Base-by-base conservation (phyloP, 2,113 vertebrate genomes). In the Mus musculus region DNA sequence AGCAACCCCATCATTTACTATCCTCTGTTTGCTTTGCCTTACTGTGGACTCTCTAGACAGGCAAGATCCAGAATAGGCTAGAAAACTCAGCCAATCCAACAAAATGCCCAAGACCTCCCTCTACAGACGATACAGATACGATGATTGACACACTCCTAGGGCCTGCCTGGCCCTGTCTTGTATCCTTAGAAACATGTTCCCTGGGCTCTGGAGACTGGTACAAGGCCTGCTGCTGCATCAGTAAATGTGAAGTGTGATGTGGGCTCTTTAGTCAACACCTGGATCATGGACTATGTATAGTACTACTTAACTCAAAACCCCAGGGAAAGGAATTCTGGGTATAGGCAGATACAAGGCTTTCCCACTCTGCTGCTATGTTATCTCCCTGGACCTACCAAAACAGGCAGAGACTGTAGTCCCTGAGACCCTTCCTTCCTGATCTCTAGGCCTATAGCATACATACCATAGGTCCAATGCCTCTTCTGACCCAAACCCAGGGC, bases 301-400 rank as follows among this genome's bases (percentile, higher is more conserved):
- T 16, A 1, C 56, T 42, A 16, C 6, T 26, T 5, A 3, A 33
- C 42, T 0, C 17, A 28, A 52, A 26, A 3, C 30, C 19, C 24
- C 0, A 2, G 12, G 39, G 20, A 82, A 26, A 39, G 63, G 49
- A 69, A 16, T 30, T 4, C 46, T 54, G 36, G 71, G 36, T 65
- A 71, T 19, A n/a, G 61, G 54, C 71, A 36, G 65, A 22, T 30
- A 3, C 3, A 12, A 61, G 54, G 4, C 22, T 10, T 39, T 39
- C 46, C 1, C 1, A 91, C 19, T 6, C 30, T 49, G 1, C 7
- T 5, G 1, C 4, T 46, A 3, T 7, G 8, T 2, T 0, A 0
- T 33, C 11, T 36, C 30, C 33, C 3, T 36, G 63, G 19, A 59
- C 22, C 17, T 16, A 9, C 7, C 22, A 46, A 14, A 46, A 1